Evolutionary conservation across 1,140 invertebrate species (phyloP).

Genomic region (Apis florea): DNA sequence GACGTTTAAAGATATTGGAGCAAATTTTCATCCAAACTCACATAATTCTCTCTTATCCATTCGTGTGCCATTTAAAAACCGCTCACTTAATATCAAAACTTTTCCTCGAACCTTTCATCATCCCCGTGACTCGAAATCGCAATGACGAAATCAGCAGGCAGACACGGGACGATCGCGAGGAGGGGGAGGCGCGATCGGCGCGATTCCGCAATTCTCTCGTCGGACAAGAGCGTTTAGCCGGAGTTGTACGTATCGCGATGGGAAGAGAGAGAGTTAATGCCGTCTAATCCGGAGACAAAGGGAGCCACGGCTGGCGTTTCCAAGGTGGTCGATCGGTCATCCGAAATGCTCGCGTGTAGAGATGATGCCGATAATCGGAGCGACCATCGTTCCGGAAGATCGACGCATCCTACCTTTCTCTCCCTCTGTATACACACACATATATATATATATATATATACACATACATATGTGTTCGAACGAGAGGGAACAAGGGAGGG

Average conservation of each 20-base stretch:
- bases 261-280: conserved; percentile 49
- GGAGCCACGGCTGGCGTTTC: conserved; percentile 17
- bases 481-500: background rate
- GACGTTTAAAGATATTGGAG: no score
- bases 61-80: no score
- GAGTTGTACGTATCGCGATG: conserved; percentile 42
- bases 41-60: no score
- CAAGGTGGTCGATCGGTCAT: conserved; percentile 49
- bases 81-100: no score
- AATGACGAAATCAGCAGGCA: background rate
- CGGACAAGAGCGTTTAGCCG: conserved; percentile 40
- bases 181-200: background rate
- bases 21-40: no score
- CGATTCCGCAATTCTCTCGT: conserved; percentile 40
- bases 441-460: no score
- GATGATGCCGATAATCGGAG: conserved; percentile 42
- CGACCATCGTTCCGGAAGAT: conserved; percentile 32
- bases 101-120: no score
- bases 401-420: background rate
- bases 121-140: no score
- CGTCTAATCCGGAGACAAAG: conserved; percentile 47
- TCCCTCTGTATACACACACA: background rate
- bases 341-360: conserved; percentile 43
- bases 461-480: background rate
- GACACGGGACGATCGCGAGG: background rate